A percentile compares a stretch with the other conserved stretches of the same genome.
phyloP scores from a whole-genome alignment of 2,113 vertebrate genomes.

The Malaclemys terrapin region DNA sequence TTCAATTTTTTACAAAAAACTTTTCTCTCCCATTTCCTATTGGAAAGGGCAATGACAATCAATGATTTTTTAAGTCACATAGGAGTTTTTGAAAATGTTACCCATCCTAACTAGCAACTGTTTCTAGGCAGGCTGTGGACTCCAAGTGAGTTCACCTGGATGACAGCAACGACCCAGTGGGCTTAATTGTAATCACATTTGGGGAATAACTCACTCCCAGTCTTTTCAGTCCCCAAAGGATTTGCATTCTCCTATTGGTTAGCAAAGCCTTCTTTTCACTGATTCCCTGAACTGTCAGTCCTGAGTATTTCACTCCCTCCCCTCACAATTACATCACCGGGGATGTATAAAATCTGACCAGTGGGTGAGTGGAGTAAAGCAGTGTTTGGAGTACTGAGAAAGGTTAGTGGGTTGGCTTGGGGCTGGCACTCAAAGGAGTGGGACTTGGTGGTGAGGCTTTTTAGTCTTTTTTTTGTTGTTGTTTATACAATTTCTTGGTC shows the following conservation, averaged over 20 bases:
- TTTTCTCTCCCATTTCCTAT: not conserved
- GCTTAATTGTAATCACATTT: too few species aligned
- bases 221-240: too few species aligned
- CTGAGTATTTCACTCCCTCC: too few species aligned
- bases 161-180: too few species aligned
- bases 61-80: not conserved
- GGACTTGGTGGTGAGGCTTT: not conserved
- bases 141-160: not conserved
- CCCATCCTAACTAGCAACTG: not conserved
- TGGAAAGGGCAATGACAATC: not conserved
- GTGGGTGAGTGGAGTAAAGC: too few species aligned
- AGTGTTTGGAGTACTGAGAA: not conserved
- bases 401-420: not conserved
- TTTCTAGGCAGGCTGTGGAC: not conserved
- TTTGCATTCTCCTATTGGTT: too few species aligned
- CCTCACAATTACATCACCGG: too few species aligned
- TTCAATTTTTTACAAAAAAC: not conserved
- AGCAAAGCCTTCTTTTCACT: too few species aligned
- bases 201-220: too few species aligned
- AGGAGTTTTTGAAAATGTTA: not conserved
- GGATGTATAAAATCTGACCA: not conserved
- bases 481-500: too few species aligned
- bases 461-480: not conserved
- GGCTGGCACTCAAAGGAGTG: accelerated
- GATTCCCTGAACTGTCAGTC: too few species aligned